phyloP scores from a whole-genome alignment of 2,888 invertebrate species.

The Oegoconia quadripuncta region DNA sequence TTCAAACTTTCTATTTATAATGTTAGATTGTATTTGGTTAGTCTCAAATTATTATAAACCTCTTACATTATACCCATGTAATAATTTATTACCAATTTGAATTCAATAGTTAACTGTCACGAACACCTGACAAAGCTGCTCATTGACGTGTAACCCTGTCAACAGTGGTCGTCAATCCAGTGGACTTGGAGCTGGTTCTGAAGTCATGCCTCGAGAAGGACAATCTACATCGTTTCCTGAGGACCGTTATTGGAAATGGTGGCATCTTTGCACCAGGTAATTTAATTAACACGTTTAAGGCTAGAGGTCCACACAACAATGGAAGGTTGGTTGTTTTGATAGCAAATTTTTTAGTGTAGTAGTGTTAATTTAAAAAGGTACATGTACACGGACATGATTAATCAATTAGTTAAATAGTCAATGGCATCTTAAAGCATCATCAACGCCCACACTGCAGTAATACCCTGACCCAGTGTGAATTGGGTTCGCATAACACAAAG shows the following conservation, averaged over 20 bases:
- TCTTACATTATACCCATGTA: no score
- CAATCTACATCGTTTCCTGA: slow-evolving; percentile 26
- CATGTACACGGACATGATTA: not conserved
- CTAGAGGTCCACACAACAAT: not conserved
- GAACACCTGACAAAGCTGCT: no score
- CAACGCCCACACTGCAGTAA: no score
- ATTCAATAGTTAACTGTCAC: no score
- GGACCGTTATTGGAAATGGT: slow-evolving; percentile 29
- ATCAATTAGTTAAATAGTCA: not conserved
- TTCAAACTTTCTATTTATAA: no score
- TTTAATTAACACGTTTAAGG: not conserved
- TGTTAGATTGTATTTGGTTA: no score
- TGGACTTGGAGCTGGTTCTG: slow-evolving; percentile 17
- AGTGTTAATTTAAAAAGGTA: not conserved
- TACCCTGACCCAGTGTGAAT: no score
- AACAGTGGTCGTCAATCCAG: no score
- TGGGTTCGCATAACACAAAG: no score
- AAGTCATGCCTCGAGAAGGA: slow-evolving; percentile 26
- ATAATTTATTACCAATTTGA: no score
- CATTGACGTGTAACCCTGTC: no score
- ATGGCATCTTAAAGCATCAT: not conserved
- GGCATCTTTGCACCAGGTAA: slow-evolving; percentile 35
- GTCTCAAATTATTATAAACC: no score
- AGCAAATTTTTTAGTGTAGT: not conserved
- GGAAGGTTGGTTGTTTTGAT: not conserved